Conservation (phyloP, 2,888 invertebrate genomes). For the Andrena bucephala region DNA sequence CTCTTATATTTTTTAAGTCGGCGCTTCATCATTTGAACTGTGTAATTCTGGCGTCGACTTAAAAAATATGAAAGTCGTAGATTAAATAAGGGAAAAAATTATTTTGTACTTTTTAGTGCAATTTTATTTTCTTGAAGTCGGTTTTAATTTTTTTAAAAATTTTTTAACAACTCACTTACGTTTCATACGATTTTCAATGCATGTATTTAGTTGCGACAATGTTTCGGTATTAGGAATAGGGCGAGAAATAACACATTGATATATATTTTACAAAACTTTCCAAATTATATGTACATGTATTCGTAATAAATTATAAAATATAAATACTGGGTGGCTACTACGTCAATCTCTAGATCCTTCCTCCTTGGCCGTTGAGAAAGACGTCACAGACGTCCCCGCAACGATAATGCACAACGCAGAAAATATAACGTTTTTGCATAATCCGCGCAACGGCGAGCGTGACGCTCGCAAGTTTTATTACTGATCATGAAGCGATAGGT, state of each 20-base stretch:
- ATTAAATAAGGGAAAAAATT: too few species aligned
- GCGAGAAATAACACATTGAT: too few species aligned
- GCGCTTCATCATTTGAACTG: too few species aligned
- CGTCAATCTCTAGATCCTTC: background rate
- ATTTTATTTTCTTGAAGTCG: too few species aligned
- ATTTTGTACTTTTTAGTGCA: too few species aligned
- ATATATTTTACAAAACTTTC: background rate
- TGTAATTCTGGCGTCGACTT: too few species aligned
- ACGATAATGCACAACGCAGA: background rate
- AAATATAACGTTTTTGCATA: background rate
- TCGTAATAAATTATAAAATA: conserved; percentile 7
- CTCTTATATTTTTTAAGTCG: too few species aligned
- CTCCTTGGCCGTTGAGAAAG: background rate
- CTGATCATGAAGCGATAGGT: conserved; percentile 21
- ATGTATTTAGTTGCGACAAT: background rate
- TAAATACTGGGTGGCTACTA: background rate
- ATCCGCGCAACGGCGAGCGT: conserved; percentile 7
- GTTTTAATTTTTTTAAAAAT: too few species aligned
- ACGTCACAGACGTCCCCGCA: background rate
- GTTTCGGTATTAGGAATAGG: too few species aligned
- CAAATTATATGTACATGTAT: conserved; percentile 7
- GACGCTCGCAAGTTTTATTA: background rate
- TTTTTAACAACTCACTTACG: too few species aligned
- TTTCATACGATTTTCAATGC: background rate
- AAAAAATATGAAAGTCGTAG: too few species aligned